These are phyloP conservation scores for Archocentrus centrarchus DNA, from an alignment of 2,113 vertebrate genomes.

Conservation along the genomic window DNA sequence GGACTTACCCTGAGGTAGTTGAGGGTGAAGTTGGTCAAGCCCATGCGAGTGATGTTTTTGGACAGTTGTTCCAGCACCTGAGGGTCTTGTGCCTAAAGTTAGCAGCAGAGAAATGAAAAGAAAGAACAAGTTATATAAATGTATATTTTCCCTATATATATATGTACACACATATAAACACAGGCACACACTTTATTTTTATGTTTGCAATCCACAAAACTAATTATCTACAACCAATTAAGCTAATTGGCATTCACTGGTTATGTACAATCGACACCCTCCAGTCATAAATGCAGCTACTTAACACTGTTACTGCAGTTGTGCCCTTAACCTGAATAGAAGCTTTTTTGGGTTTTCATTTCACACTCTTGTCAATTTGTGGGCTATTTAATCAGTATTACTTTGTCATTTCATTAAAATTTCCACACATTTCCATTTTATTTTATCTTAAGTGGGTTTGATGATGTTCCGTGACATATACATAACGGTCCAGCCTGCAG, in stretches of 20 bases:
- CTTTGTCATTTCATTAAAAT: constrained; percentile 30
- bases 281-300: constrained; percentile 39
- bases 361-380: constrained; percentile 39
- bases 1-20: constrained; percentile 99
- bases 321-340: constrained; percentile 22
- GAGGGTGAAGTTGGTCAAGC: constrained; percentile 99
- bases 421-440: neutral
- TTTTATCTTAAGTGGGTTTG: constrained; percentile 5
- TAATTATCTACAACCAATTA: constrained; percentile 54
- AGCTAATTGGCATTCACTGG: constrained; percentile 39
- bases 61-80: constrained; percentile 99
- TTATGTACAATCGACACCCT: constrained; percentile 41
- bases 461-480: neutral
- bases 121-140: neutral
- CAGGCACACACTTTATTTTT: neutral
- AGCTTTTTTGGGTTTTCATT: constrained; percentile 24
- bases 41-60: constrained; percentile 99
- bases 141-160: neutral
- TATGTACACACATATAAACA: neutral
- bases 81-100: constrained; percentile 96
- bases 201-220: constrained; percentile 37
- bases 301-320: constrained; percentile 46
- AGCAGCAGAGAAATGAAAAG: constrained; percentile 30
- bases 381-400: constrained; percentile 44
- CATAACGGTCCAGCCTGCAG: neutral